Percentiles rank a stretch among this genome's conserved stretches.
These are phyloP conservation scores for Eueides isabella DNA, from an alignment of 1,140 invertebrate species.

Conservation along the genomic window DNA sequence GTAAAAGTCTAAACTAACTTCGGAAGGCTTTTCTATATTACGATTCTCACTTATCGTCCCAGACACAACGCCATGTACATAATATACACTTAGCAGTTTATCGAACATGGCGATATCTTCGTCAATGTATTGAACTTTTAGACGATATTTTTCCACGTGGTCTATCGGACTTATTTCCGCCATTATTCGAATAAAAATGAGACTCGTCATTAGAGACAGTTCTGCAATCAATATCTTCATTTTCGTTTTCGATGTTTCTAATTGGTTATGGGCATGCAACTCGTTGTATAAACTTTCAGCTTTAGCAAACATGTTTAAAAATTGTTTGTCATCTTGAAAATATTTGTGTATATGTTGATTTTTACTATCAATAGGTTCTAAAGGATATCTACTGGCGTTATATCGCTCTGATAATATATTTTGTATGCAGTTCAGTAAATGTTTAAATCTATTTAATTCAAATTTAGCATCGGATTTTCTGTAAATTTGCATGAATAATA, in stretches of 20 bases:
- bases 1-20: slow-evolving; percentile 50
- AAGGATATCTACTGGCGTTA: slow-evolving; percentile 17
- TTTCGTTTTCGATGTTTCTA: slow-evolving; percentile 32
- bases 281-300: slow-evolving; percentile 46
- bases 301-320: slow-evolving; percentile 48
- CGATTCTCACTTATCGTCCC: slow-evolving; percentile 59
- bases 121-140: slow-evolving; percentile 86
- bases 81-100: slow-evolving; percentile 64
- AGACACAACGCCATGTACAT: slow-evolving; percentile 67
- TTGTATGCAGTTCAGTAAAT: slow-evolving; percentile 52
- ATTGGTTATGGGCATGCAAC: slow-evolving; percentile 7
- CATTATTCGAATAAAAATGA: slow-evolving; percentile 70
- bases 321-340: slow-evolving; percentile 45
- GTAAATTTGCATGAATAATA: slow-evolving; percentile 32
- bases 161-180: slow-evolving; percentile 84
- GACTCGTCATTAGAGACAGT: slow-evolving; percentile 75
- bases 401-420: slow-evolving; percentile 35
- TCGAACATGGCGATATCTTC: slow-evolving; percentile 84
- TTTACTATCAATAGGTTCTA: slow-evolving; percentile 23
- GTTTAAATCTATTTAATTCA: slow-evolving; percentile 63
- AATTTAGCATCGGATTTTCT: slow-evolving; percentile 64
- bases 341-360: slow-evolving; percentile 37
- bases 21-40: slow-evolving; percentile 51
- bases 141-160: slow-evolving; percentile 87
- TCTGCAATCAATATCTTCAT: slow-evolving; percentile 65